These are phyloP conservation scores for Peribatodes rhomboidaria DNA, from an alignment of 2,888 invertebrate genomes.

Conservation along the genomic window DNA sequence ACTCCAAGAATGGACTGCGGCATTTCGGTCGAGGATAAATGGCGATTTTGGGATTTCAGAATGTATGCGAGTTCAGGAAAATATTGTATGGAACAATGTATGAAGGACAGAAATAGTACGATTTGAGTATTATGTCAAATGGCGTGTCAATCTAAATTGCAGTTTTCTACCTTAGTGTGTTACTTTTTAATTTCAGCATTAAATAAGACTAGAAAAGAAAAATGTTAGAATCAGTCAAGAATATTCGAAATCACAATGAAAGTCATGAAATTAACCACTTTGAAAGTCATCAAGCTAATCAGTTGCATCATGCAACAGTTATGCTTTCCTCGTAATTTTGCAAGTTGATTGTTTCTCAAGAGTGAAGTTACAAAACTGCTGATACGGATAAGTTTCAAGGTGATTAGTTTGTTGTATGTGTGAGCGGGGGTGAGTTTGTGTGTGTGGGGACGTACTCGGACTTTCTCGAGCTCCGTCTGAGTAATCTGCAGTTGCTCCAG, in stretches of 20 bases:
- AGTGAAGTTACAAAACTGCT: constrained; percentile 37
- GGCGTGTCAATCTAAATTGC: constrained; percentile 24
- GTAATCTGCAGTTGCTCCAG: constrained; percentile 94
- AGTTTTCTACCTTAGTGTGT: constrained; percentile 31
- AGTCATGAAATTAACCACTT: constrained; percentile 29
- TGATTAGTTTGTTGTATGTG: constrained; percentile 31
- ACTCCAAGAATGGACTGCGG: constrained; percentile 15
- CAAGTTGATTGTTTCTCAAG: constrained; percentile 33
- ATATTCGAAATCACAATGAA: constrained; percentile 26
- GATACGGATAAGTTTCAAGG: constrained; percentile 49
- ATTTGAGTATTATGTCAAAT: constrained; percentile 21
- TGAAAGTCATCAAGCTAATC: constrained; percentile 32
- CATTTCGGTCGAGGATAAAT: constrained; percentile 7
- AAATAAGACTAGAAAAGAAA: constrained; percentile 41
- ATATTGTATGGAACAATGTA: not conserved
- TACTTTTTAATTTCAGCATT: constrained; percentile 23
- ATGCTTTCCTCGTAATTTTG: constrained; percentile 25
- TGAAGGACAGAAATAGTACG: constrained; percentile 27
- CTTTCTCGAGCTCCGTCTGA: constrained; percentile 94
- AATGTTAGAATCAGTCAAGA: constrained; percentile 36
- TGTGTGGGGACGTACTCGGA: constrained; percentile 89
- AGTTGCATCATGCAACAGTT: constrained; percentile 23
- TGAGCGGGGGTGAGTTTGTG: constrained; percentile 7
- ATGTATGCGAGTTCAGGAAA: not conserved
- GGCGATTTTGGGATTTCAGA: not conserved